Evolutionary conservation across 2,888 invertebrate genomes (phyloP).

Genomic region (Eupithecia exiguata): DNA sequence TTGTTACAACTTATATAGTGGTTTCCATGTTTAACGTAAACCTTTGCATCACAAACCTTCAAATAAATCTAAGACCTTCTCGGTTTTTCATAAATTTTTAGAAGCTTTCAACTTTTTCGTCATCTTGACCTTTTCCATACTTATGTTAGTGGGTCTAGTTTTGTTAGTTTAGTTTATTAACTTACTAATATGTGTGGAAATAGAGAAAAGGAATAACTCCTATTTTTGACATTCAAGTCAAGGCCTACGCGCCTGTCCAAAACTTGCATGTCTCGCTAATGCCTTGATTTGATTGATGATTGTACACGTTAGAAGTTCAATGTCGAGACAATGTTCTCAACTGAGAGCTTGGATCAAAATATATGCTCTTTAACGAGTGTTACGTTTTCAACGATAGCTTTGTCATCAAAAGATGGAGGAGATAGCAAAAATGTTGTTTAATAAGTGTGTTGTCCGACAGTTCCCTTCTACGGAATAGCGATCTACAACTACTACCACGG

Average conservation of each 20-base stretch:
- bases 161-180: too few relatives aligned
- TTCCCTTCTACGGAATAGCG: constrained; percentile 67
- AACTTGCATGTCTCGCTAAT: too few relatives aligned
- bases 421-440: background rate
- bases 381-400: background rate
- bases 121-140: background rate
- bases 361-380: background rate
- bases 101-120: background rate
- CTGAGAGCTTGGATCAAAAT: background rate
- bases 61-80: too few relatives aligned
- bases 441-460: constrained; percentile 46
- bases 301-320: background rate
- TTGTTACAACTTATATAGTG: too few relatives aligned
- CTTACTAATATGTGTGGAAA: too few relatives aligned
- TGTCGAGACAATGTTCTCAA: background rate
- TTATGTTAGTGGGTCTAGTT: too few relatives aligned
- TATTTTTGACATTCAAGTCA: too few relatives aligned
- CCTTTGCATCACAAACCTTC: too few relatives aligned
- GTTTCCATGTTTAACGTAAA: too few relatives aligned
- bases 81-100: too few relatives aligned
- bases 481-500: constrained; percentile 87
- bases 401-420: background rate
- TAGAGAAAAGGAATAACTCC: too few relatives aligned
- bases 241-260: too few relatives aligned
- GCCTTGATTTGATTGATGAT: background rate